Evolutionary conservation across 2,113 vertebrate genomes (phyloP).

Genomic region (Phainopepla nitens): DNA sequence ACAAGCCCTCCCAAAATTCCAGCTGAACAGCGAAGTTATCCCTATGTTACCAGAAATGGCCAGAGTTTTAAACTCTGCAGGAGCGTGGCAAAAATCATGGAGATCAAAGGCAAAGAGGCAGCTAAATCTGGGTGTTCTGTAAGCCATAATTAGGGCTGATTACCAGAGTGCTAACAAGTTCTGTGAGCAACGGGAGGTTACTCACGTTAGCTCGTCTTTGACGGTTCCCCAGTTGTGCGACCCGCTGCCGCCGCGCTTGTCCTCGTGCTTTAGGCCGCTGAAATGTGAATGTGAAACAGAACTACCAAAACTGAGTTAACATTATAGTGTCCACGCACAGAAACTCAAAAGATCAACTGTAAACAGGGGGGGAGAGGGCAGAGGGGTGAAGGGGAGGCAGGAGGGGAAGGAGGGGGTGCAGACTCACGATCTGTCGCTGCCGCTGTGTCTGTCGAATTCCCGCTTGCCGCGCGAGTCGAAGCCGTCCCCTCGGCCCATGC

Average conservation of each 20-base stretch:
- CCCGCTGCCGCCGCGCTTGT: slow-evolving; percentile 96
- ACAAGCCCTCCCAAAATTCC: background rate
- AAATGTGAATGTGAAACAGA: slow-evolving; percentile 86
- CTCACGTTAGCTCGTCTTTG: slow-evolving; percentile 96
- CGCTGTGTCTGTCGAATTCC: slow-evolving; percentile 97
- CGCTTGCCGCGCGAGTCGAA: slow-evolving; percentile 97
- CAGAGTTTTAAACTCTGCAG: background rate
- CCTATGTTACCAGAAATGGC: accelerated
- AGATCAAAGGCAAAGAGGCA: background rate
- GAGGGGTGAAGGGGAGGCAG: background rate
- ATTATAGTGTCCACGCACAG: slow-evolving; percentile 72
- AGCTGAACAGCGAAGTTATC: accelerated
- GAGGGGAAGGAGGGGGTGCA: background rate
- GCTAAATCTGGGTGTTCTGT: background rate
- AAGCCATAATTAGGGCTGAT: background rate
- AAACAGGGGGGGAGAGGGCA: background rate
- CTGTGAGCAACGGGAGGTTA: slow-evolving; percentile 28
- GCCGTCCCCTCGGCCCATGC: slow-evolving; percentile 90
- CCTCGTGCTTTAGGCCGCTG: slow-evolving; percentile 96
- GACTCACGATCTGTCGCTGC: slow-evolving; percentile 97
- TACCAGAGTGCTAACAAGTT: background rate
- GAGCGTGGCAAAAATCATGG: accelerated
- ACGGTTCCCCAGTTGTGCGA: slow-evolving; percentile 99
- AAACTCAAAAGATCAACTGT: slow-evolving; percentile 16
- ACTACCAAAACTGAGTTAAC: slow-evolving; percentile 90